Evolutionary conservation across 2,888 invertebrate genomes (phyloP), one percentile per base, ranked within the genome.

Genomic region (Myopa tessellatipennis): DNA sequence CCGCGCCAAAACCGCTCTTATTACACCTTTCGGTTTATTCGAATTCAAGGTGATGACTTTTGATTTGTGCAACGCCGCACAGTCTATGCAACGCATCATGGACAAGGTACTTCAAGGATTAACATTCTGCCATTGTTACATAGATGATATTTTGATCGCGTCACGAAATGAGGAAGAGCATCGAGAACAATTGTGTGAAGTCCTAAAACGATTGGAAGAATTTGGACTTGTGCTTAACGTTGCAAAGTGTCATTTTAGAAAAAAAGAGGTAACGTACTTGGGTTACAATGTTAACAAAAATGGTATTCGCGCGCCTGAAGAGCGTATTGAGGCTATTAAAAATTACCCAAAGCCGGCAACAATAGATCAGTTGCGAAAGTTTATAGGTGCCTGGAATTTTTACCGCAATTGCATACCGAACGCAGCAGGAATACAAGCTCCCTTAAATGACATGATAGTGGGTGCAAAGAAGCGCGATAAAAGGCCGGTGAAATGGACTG

Each of bases 41-140:
- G 45, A 87, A 76, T 85, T 83, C 68, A 67, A 80, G 0, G 60
- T 52, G 8, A 87, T 87, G 87, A 80, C 83, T 3, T 87, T 87
- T 73, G 86, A 86, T 3, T 81, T 88, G 4, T 76, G 84, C 0
- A 87, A 87, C 70, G 85, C 86, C 4, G 85, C 83, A 4, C 85
- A 85, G 68, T 85, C 85, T 0, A 88, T 88, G 79, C 85, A 87
- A 78, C 75, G 86, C 1, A 85, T 85, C 70, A 84, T 88, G 73
- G 82, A 87, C 71, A 78, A 79, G 4, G 79, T 84, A 0, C 58
- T 83, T 4, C 60, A 80, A 40, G 83, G 77, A 7, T 61, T 83
- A 3, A 82, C 81, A 26, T 81, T 85, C 76, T 78, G 75, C 18
- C 82, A 80, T 55, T 75, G 75, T 7, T 85, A 45, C 45, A 60